These are phyloP conservation scores for Pteronura brasiliensis DNA, from an alignment of 2,113 vertebrate genomes.

Conservation along the genomic window DNA sequence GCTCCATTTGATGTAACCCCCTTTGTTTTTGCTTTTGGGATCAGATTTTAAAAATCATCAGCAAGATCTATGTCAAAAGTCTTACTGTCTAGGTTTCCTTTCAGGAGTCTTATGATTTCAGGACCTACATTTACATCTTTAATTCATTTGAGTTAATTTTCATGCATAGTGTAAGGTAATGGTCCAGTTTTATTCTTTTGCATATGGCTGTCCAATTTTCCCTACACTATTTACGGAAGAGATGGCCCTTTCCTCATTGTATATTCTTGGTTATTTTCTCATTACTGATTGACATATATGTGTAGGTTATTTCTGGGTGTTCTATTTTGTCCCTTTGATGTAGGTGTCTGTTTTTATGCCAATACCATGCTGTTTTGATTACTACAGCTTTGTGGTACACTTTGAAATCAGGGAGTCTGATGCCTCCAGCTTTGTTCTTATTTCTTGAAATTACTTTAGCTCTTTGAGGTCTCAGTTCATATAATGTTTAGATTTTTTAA, in stretches of 20 bases:
- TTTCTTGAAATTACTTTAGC: background rate
- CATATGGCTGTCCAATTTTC: background rate
- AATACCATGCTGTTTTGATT: background rate
- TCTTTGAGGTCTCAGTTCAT: background rate
- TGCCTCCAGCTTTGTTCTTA: background rate
- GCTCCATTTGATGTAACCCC: background rate
- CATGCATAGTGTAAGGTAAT: background rate
- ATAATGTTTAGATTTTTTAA: background rate
- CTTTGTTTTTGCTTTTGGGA: background rate
- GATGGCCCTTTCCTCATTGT: too few relatives aligned
- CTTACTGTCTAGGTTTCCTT: background rate
- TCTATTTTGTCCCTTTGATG: background rate
- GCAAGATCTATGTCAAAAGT: background rate
- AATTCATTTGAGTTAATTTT: background rate
- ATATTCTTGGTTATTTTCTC: background rate
- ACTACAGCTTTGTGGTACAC: background rate
- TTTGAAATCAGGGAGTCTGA: background rate
- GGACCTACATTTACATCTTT: background rate
- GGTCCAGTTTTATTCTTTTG: background rate
- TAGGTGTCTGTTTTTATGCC: background rate
- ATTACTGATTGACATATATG: background rate
- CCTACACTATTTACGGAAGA: too few relatives aligned
- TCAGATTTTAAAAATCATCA: background rate
- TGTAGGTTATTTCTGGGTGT: background rate
- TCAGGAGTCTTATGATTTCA: background rate